Percentiles rank a stretch among this genome's conserved stretches.
These are phyloP conservation scores for Drosophila prostipennis DNA, from an alignment of 2,888 invertebrate genomes.

Conservation along the genomic window DNA sequence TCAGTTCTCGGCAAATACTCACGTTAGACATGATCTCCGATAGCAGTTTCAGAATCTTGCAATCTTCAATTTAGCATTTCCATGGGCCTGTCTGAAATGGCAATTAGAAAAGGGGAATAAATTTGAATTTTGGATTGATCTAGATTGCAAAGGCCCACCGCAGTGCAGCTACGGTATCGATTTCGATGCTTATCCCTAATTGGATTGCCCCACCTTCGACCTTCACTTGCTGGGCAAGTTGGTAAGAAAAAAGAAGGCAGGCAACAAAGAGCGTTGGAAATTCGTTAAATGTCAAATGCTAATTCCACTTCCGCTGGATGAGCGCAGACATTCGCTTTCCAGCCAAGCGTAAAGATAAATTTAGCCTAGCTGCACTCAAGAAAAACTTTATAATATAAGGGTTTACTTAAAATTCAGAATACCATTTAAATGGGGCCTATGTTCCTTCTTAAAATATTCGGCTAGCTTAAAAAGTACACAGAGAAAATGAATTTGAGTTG, in stretches of 20 bases:
- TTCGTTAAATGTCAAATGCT: slow-evolving; percentile 67
- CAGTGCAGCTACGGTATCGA: slow-evolving; percentile 31
- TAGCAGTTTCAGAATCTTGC: slow-evolving; percentile 1
- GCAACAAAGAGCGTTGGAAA: slow-evolving; percentile 25
- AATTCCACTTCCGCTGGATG: slow-evolving; percentile 61
- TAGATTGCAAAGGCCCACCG: slow-evolving; percentile 12
- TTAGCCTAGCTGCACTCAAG: slow-evolving; percentile 7
- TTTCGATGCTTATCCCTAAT: slow-evolving; percentile 70
- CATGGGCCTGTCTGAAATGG: slow-evolving; percentile 68
- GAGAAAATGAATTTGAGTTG: no score
- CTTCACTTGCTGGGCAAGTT: slow-evolving; percentile 45
- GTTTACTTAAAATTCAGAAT: no score
- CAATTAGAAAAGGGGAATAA: slow-evolving; percentile 11
- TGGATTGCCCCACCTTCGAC: slow-evolving; percentile 70
- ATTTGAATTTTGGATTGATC: slow-evolving; percentile 21
- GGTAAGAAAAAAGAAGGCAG: slow-evolving; percentile 12
- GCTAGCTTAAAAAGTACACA: no score
- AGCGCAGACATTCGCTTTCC: slow-evolving; percentile 52
- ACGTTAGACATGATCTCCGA: slow-evolving; percentile 78
- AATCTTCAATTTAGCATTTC: slow-evolving; percentile 57
- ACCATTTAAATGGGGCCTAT: no score
- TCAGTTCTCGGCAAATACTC: slow-evolving; percentile 34
- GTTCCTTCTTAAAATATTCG: no score
- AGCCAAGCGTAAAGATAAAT: slow-evolving; percentile 22
- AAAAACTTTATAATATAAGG: not conserved